A percentile compares a stretch with the other conserved stretches of the same genome.
Evolutionary conservation across 2,113 vertebrate genomes (phyloP).

Genomic region (Apodemus sylvaticus): DNA sequence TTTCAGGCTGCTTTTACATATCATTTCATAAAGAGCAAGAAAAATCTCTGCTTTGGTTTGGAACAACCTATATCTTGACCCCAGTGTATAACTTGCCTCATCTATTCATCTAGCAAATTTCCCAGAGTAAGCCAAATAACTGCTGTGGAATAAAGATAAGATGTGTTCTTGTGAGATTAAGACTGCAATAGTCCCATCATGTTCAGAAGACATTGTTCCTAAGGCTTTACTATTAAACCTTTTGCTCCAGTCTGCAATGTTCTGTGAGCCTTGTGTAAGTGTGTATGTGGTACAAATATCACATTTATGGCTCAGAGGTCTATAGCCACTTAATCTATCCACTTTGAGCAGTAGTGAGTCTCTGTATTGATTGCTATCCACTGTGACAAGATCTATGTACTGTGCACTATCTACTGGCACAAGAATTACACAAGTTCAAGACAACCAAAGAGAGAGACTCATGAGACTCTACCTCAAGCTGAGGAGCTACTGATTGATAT

Average conservation of each 20-base stretch:
- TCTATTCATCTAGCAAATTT: neutral
- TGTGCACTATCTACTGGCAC: neutral
- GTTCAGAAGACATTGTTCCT: neutral
- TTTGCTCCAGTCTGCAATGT: neutral
- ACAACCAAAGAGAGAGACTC: neutral
- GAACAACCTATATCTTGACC: neutral
- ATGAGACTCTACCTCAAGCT: neutral
- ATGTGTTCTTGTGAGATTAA: no score
- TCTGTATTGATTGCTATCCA: neutral
- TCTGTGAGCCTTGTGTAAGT: no score
- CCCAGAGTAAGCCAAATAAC: neutral
- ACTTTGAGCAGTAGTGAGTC: no score
- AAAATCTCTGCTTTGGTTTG: neutral
- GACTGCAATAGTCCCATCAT: no score
- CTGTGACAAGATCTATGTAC: no score
- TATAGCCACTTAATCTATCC: no score
- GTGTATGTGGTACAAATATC: neutral
- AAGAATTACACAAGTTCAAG: neutral
- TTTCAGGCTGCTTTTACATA: neutral
- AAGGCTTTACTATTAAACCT: neutral
- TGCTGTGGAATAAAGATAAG: neutral
- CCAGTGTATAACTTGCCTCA: neutral
- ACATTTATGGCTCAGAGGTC: neutral
- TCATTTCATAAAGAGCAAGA: neutral
- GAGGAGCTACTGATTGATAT: no score